A percentile compares a stretch with the other conserved stretches of the same genome.
These are phyloP conservation scores for Diadromus collaris DNA, from an alignment of 2,888 invertebrate genomes.

Conservation along the genomic window DNA sequence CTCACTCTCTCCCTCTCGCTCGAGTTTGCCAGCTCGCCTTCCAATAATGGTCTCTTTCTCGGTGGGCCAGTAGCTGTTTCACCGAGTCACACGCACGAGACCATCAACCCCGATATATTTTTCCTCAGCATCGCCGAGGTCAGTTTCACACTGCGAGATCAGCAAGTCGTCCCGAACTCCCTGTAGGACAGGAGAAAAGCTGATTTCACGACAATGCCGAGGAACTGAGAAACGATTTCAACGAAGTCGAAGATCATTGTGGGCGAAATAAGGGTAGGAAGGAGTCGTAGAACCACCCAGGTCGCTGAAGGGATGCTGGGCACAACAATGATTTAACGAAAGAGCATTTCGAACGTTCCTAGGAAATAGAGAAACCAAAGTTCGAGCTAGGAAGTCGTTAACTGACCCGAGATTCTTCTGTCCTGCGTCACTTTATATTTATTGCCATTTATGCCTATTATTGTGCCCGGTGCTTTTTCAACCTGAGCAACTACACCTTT, in stretches of 20 bases:
- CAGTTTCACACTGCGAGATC: constrained; percentile 45
- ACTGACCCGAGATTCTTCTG: constrained; percentile 41
- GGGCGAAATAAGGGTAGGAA: constrained; percentile 44
- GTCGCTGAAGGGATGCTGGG: constrained; percentile 55
- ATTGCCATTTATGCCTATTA: constrained; percentile 50
- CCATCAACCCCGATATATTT: constrained; percentile 35
- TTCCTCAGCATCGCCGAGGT: constrained; percentile 10
- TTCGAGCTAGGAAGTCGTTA: constrained; percentile 58
- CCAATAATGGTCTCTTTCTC: constrained; percentile 46
- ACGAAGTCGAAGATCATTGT: constrained; percentile 60
- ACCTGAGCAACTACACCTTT: constrained; percentile 32
- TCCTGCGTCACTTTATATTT: constrained; percentile 53
- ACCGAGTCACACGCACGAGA: constrained; percentile 52
- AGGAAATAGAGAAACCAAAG: constrained; percentile 35
- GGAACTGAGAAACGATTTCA: constrained; percentile 47
- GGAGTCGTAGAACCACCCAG: constrained; percentile 55
- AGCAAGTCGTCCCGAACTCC: background rate
- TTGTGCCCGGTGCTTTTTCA: constrained; percentile 24
- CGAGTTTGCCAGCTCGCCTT: background rate
- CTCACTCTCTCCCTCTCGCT: background rate
- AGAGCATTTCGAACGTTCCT: constrained; percentile 37
- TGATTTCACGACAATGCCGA: constrained; percentile 36
- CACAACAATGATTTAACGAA: constrained; percentile 60
- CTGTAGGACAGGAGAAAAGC: constrained; percentile 16
- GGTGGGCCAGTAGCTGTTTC: constrained; percentile 51